Evolutionary conservation across 2,113 vertebrate genomes (phyloP).

Genomic region (Podarcis cretensis): DNA sequence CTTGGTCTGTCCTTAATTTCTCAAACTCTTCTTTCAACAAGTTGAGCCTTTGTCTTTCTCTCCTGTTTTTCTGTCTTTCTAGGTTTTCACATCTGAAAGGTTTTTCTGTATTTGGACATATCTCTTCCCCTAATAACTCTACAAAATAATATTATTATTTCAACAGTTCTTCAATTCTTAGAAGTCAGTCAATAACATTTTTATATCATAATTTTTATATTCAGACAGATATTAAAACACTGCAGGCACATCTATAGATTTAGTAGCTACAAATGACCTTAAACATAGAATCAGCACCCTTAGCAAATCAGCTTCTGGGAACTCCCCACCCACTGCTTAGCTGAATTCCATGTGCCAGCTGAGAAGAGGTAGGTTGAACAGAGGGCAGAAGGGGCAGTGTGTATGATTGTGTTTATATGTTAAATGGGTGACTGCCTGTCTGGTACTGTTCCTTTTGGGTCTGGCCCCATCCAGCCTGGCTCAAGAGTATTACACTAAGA

Average conservation of each 20-base stretch:
- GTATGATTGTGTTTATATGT: no score
- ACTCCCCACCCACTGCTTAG: no score
- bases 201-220: background rate
- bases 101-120: background rate
- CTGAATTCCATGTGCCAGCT: no score
- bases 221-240: background rate
- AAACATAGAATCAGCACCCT: background rate
- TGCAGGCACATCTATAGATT: background rate
- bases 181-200: background rate
- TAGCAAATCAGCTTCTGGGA: background rate
- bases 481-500: no score
- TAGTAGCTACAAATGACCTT: background rate
- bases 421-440: no score
- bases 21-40: constrained; percentile 29
- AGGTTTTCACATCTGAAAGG: constrained; percentile 40
- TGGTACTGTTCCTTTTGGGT: no score
- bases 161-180: constrained; percentile 15
- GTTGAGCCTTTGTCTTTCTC: constrained; percentile 24
- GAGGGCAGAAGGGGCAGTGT: no score
- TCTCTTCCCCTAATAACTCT: constrained; percentile 51
- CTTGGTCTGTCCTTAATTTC: background rate
- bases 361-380: no score
- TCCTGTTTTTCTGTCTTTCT: constrained; percentile 42
- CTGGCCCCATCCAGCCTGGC: no score
- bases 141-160: constrained; percentile 22